Base-by-base conservation (phyloP, 2,888 invertebrate species). In the Ferrisia virgata region DNA sequence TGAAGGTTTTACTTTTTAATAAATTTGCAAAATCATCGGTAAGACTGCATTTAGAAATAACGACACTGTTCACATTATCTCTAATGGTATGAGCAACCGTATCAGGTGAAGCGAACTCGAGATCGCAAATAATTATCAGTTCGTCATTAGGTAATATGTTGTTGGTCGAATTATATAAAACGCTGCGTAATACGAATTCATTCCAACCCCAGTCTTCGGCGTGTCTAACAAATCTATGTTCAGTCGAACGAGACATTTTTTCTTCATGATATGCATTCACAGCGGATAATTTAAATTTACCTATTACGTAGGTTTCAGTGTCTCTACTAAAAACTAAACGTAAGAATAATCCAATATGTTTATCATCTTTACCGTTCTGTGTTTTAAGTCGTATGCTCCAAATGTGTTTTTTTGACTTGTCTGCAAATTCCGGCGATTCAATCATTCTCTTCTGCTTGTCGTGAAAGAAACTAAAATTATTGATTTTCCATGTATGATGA, bases 141-240 rank as follows among this genome's bases (percentile, higher is more conserved):
- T 98, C 98, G 90, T 99, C 99, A 89, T 99, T 99, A 22, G 99
- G 99, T 87, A 99, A 91, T 72, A 99, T 92, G 87, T 99, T 99
- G 89, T 99, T 99, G 85, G 97, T 96, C 91, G 99, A 99, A 89
- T 99, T 99, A 89, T 99, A 91, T 86, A 99, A 92, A 90, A 99
- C 99, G 90, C 99, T 99, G 90, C 99, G 93, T 88, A 99, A 93
- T 87, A 99, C 99, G 89, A 99, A 99, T 90, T 99, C 99, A 91
- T 99, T 99, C 91, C 99, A 99, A 85, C 99, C 99, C 99, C 99
- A 99, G 92, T 99, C 99, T 91, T 99, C 99, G 87, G 99, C 99
- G 91, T 99, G 5, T 99, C 86, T 99, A 99, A 90, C 99, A 99
- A 91, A 99, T 93, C 90, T 99, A 99, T 86, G 99, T 99, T 89